Evolutionary conservation across 1,140 invertebrate genomes (phyloP), one percentile per base, ranked within the genome.

Genomic region (Ceratosolen fusciceps): DNA sequence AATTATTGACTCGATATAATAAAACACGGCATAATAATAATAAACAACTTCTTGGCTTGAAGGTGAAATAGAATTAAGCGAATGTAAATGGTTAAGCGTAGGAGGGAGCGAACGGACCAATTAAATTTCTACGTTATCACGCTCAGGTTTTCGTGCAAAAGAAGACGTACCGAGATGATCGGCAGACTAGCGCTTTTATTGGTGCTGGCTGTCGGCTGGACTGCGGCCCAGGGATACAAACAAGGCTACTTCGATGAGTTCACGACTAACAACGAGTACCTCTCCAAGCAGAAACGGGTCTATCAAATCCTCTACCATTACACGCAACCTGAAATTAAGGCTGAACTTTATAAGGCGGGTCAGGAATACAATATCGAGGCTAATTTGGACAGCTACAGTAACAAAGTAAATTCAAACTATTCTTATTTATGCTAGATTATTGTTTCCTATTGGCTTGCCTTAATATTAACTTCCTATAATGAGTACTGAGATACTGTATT

Each of bases 301-400:
- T 91, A 93, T 74, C 92, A 93, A 79, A 89, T 95, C 2, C 85
- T 94, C 2, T 91, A 92, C 80, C 92, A 93, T 81, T 82, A 93
- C 0, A 87, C 91, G 60, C 93, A 93, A 83, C 91, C 92, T 4
- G 90, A 89, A 68, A 84, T 92, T 9, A 89, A 90, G 73, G 65
- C 82, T 19, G 86, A 89, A 0, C 85, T 90, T n/a, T 90, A 88
- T 62, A 90, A 93, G 43, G 90, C 92, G 65, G 92, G 91, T 47
- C 88, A 90, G 47, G 90, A 86, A 58, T 94, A 91, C 85, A 89
- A 90, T 49, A 90, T 93, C 72, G 90, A 93, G 79, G 89, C 88
- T 1, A 90, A 92, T 80, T 84, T 91, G 21, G 90, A 91, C 29
- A 84, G 84, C n/a, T 93, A 91, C 82, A 83, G 75, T 5, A 85